Conservation (phyloP, 2,113 vertebrate species). For the Elanus axillaris region DNA sequence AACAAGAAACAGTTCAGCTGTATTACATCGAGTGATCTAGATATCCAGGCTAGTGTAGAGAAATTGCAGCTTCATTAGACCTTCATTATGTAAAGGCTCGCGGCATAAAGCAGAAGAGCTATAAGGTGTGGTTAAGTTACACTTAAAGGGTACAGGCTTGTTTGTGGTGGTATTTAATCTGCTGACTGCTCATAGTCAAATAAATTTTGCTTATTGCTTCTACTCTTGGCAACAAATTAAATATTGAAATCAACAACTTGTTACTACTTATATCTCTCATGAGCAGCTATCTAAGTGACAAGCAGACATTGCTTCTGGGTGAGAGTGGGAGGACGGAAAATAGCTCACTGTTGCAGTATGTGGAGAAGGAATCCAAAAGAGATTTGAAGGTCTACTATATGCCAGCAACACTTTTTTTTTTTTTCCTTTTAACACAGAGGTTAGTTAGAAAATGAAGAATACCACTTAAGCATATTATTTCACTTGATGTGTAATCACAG, state of each 20-base stretch:
- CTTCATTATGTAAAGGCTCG: neutral
- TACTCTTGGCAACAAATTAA: conserved; percentile 45
- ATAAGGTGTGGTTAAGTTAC: neutral
- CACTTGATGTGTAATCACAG: neutral
- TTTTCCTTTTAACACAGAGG: neutral
- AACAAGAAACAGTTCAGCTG: neutral
- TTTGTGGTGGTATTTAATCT: neutral
- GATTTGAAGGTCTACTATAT: neutral
- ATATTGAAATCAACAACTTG: conserved; percentile 53
- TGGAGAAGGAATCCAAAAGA: conserved; percentile 19
- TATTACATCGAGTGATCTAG: neutral
- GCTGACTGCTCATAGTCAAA: neutral
- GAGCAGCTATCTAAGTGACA: conserved; percentile 29
- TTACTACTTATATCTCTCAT: conserved; percentile 25
- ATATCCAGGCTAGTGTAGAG: neutral
- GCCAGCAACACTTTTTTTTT: neutral
- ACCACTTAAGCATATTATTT: neutral
- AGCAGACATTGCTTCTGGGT: conserved; percentile 42
- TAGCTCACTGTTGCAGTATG: conserved; percentile 18
- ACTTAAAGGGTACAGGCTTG: neutral
- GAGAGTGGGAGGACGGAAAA: conserved; percentile 46
- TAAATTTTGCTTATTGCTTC: conserved; percentile 28
- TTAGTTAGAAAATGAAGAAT: neutral
- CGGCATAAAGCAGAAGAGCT: neutral
- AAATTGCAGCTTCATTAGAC: neutral